These are phyloP conservation scores for Toxostoma redivivum DNA, from an alignment of 2,113 vertebrate genomes.

Conservation along the genomic window DNA sequence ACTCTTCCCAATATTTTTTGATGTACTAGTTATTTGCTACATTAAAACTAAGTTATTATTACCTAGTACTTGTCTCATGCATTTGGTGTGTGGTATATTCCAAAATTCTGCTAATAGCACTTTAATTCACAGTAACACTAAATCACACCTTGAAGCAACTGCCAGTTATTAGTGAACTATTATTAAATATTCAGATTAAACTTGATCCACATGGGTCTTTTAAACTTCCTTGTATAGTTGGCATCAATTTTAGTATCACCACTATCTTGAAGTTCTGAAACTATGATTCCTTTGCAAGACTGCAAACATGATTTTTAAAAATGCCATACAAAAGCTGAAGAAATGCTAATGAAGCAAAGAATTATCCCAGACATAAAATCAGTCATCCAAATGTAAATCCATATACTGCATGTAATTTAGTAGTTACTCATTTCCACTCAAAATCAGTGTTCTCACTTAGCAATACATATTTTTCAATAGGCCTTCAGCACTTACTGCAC, in stretches of 20 bases:
- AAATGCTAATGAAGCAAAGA: constrained; percentile 11
- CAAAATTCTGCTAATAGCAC: not conserved
- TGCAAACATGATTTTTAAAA: not conserved
- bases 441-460: not conserved
- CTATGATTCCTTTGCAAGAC: not conserved
- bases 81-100: not conserved
- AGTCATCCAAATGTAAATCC: constrained; percentile 24
- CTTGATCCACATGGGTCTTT: not conserved
- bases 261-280: not conserved
- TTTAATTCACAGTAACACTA: not conserved
- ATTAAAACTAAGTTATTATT: not conserved
- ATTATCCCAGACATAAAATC: constrained; percentile 10
- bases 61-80: not conserved
- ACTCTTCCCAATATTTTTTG: not conserved
- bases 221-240: not conserved
- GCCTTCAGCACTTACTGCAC: not conserved
- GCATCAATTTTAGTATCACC: not conserved
- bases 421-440: not conserved
- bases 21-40: not conserved
- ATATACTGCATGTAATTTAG: not conserved
- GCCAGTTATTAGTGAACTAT: not conserved
- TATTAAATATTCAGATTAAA: not conserved
- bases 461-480: not conserved
- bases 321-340: not conserved
- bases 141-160: not conserved